Conservation (phyloP, 2,888 invertebrate genomes). For the Drosophila anomalata region DNA sequence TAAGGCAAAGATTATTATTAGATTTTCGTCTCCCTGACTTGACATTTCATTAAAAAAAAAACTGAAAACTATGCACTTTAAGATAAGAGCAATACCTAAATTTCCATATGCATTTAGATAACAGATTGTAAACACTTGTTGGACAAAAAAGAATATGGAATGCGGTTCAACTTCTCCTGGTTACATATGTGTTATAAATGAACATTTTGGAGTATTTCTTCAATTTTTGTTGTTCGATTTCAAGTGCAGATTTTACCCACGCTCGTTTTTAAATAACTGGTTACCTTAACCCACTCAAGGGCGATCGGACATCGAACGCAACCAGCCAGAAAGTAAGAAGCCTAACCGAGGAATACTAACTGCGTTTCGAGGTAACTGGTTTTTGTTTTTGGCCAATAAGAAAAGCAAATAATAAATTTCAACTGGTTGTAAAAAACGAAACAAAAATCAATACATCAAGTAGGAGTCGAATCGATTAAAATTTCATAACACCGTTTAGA, state of each 20-base stretch:
- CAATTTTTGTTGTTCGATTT: background rate
- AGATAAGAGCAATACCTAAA: slow-evolving; percentile 26
- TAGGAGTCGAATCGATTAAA: background rate
- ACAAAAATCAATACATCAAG: slow-evolving; percentile 4
- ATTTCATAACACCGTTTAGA: slow-evolving; percentile 11
- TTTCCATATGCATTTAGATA: slow-evolving; percentile 18
- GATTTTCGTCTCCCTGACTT: slow-evolving; percentile 2
- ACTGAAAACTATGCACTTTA: slow-evolving; percentile 26
- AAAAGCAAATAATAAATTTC: slow-evolving; percentile 9
- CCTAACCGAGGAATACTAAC: slow-evolving; percentile 20
- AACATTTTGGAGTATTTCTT: background rate
- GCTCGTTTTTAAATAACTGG: slow-evolving; percentile 51
- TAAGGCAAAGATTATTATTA: slow-evolving; percentile 15
- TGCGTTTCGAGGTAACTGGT: slow-evolving; percentile 40
- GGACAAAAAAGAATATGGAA: background rate
- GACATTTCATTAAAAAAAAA: slow-evolving; percentile 18
- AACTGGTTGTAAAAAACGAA: slow-evolving; percentile 9
- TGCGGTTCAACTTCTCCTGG: background rate
- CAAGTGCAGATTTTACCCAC: slow-evolving; percentile 20
- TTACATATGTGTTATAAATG: background rate
- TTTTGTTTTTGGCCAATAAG: slow-evolving; percentile 23
- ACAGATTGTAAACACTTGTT: slow-evolving; percentile 24
- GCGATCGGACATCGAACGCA: slow-evolving; percentile 29
- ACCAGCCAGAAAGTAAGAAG: slow-evolving; percentile 7
- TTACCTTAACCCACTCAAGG: slow-evolving; percentile 59